A percentile compares a stretch with the other conserved stretches of the same genome.
Evolutionary conservation across 2,797 vertebrate genomes (phyloP).

Genomic region (Chelidonichthys spinosus): DNA sequence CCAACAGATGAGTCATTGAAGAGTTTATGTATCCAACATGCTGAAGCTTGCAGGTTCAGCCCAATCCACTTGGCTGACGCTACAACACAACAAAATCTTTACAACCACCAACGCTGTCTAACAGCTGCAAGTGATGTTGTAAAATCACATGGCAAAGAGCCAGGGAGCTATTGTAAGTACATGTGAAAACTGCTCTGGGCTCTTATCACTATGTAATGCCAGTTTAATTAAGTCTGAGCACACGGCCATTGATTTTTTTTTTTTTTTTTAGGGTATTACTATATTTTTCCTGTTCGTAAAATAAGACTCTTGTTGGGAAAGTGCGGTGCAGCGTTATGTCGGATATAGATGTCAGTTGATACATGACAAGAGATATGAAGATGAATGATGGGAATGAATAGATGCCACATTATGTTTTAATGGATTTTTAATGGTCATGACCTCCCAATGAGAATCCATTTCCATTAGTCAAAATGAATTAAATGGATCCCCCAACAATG

Average conservation of each 20-base stretch:
- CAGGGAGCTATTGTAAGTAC: constrained; percentile 39
- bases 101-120: constrained; percentile 28
- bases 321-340: constrained; percentile 9
- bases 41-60: constrained; percentile 2
- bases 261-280: background rate
- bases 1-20: background rate
- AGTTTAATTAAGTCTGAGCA: constrained; percentile 57
- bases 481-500: constrained; percentile 53
- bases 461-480: constrained; percentile 44
- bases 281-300: background rate
- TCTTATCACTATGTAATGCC: constrained; percentile 47
- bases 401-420: constrained; percentile 44
- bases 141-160: constrained; percentile 46
- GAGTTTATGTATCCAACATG: background rate
- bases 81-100: constrained; percentile 35
- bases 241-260: constrained; percentile 24
- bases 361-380: constrained; percentile 28
- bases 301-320: constrained; percentile 15
- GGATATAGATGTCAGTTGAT: constrained; percentile 29
- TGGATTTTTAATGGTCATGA: constrained; percentile 55
- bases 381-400: constrained; percentile 50
- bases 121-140: constrained; percentile 42
- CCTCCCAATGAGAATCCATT: constrained; percentile 47
- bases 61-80: background rate
- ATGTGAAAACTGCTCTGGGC: constrained; percentile 47